Conservation (phyloP, 2,797 vertebrate genomes). For the Notoglanidium macrostoma region DNA sequence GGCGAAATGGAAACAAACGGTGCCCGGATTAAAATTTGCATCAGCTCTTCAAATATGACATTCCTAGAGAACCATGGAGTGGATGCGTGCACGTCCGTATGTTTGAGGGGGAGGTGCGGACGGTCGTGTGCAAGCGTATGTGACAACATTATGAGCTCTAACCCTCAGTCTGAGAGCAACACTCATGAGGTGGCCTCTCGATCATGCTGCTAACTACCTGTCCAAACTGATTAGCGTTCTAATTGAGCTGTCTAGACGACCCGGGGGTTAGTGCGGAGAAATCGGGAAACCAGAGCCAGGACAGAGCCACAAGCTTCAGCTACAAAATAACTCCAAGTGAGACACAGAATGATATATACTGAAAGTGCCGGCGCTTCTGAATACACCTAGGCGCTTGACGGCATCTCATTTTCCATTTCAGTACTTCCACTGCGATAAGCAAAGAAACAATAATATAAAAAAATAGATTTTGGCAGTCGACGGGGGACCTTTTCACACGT, state of each 20-base stretch:
- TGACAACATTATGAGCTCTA: slow-evolving; percentile 27
- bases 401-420: slow-evolving; percentile 30
- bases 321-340: neutral
- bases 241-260: slow-evolving; percentile 54
- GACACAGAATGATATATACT: neutral
- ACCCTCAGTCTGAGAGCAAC: slow-evolving; percentile 26
- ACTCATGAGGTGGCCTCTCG: slow-evolving; percentile 41
- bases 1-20: slow-evolving; percentile 1
- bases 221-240: slow-evolving; percentile 56
- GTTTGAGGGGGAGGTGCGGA: neutral
- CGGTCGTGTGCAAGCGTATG: slow-evolving; percentile 4
- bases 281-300: slow-evolving; percentile 13
- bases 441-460: slow-evolving; percentile 4
- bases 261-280: slow-evolving; percentile 24
- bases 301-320: slow-evolving; percentile 15
- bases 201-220: slow-evolving; percentile 53
- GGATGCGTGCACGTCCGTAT: neutral
- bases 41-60: neutral
- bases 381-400: neutral
- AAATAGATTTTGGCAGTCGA: slow-evolving; percentile 7
- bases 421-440: slow-evolving; percentile 16
- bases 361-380: neutral
- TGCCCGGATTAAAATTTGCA: neutral
- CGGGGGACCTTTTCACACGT: slow-evolving; percentile 1
- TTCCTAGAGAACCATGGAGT: neutral